phyloP scores from a whole-genome alignment of 2,797 vertebrate species.

The Telmatherina bonti region DNA sequence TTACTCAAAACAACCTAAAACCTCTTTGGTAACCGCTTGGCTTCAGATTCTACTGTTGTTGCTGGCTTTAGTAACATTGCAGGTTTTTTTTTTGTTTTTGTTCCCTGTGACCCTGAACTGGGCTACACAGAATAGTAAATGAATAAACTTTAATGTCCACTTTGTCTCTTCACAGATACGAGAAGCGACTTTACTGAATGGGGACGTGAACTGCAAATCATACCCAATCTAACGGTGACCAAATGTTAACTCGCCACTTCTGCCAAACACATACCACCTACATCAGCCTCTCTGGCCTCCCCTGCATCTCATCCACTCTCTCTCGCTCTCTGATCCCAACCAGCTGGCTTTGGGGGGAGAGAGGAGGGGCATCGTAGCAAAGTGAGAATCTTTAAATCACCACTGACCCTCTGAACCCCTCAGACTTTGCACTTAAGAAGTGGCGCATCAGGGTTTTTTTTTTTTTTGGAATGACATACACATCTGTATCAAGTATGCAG shows the following conservation, averaged over 20 bases:
- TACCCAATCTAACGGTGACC: slow-evolving; percentile 69
- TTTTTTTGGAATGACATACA: slow-evolving; percentile 40
- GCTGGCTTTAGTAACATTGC: background rate
- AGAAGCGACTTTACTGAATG: slow-evolving; percentile 93
- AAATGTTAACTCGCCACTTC: slow-evolving; percentile 76
- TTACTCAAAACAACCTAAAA: too few relatives aligned
- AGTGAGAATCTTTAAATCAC: slow-evolving; percentile 40
- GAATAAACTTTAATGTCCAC: background rate
- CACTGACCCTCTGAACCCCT: slow-evolving; percentile 45
- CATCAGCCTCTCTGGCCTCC: slow-evolving; percentile 41
- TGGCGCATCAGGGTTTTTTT: slow-evolving; percentile 67
- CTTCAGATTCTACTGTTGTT: background rate
- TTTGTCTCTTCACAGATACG: slow-evolving; percentile 82
- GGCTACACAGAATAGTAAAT: too few relatives aligned
- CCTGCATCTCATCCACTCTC: slow-evolving; percentile 26
- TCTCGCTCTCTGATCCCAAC: slow-evolving; percentile 33
- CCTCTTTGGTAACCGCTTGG: background rate
- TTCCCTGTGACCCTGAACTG: too few relatives aligned
- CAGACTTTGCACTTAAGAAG: slow-evolving; percentile 71
- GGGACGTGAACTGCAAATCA: slow-evolving; percentile 44
- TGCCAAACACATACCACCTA: slow-evolving; percentile 49
- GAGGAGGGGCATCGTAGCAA: slow-evolving; percentile 22
- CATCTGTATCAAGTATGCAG: slow-evolving; percentile 49
- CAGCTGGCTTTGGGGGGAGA: slow-evolving; percentile 22
- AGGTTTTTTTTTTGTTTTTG: too few relatives aligned